A percentile compares a stretch with the other conserved stretches of the same genome.
Conservation (phyloP, 1,140 invertebrate genomes). For the Caerostris extrusa region DNA sequence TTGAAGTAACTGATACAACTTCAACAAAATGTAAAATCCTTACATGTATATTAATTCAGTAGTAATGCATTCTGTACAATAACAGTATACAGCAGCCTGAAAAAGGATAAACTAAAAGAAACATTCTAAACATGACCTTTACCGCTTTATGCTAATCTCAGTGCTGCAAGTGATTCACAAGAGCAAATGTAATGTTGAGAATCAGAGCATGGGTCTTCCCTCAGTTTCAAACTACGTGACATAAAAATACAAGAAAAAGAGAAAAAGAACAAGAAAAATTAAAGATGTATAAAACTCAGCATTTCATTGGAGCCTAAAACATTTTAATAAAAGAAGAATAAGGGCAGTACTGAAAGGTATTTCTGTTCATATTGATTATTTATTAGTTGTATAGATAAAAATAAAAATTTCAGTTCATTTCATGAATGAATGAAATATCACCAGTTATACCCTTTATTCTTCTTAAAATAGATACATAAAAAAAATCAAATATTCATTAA, state of each 20-base stretch:
- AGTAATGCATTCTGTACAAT: not conserved
- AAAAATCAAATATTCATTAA: not conserved
- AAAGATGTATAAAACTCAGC: slow-evolving; percentile 74
- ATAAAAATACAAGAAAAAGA: slow-evolving; percentile 79
- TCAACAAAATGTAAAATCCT: not conserved
- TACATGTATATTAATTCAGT: not conserved
- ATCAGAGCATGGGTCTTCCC: slow-evolving; percentile 76
- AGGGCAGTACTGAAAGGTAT: not conserved
- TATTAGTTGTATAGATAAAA: too few relatives aligned
- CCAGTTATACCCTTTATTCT: not conserved
- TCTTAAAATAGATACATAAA: not conserved
- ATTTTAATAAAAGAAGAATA: slow-evolving; percentile 32
- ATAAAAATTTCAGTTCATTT: too few relatives aligned
- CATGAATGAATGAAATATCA: not conserved
- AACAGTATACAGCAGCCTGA: slow-evolving; percentile 59
- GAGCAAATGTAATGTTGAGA: slow-evolving; percentile 76
- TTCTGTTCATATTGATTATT: too few relatives aligned
- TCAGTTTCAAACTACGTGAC: slow-evolving; percentile 78
- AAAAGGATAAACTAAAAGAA: slow-evolving; percentile 75
- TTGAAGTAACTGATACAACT: not conserved
- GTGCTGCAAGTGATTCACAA: slow-evolving; percentile 75
- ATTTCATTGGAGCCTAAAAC: slow-evolving; percentile 55
- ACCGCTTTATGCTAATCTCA: slow-evolving; percentile 78
- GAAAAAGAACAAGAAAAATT: slow-evolving; percentile 78
- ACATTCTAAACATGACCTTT: slow-evolving; percentile 78